These are phyloP conservation scores for Vulpes lagopus DNA, from an alignment of 2,113 vertebrate genomes.

Conservation along the genomic window DNA sequence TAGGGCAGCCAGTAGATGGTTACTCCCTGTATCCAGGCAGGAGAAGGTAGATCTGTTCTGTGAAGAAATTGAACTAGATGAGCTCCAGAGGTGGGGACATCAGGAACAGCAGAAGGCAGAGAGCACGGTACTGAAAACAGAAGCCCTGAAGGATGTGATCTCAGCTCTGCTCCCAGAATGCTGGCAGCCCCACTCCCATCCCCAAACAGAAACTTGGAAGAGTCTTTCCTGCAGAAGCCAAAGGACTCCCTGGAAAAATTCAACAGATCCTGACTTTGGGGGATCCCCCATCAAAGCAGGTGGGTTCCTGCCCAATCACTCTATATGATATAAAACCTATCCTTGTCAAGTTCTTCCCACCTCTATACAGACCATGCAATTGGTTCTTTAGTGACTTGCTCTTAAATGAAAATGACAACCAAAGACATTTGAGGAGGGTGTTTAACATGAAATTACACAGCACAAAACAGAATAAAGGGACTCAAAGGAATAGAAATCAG, in stretches of 20 bases:
- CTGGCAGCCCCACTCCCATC: no score
- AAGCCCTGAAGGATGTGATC: not conserved
- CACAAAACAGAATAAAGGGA: not conserved
- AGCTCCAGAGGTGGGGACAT: not conserved
- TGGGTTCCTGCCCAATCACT: not conserved
- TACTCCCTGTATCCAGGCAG: not conserved
- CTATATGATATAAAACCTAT: not conserved
- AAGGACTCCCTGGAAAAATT: not conserved
- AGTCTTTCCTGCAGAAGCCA: slow-evolving; percentile 24
- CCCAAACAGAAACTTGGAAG: not conserved
- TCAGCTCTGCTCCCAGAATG: not conserved
- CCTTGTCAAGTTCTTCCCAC: not conserved
- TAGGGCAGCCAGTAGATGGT: not conserved
- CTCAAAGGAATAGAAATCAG: not conserved
- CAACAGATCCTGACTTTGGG: not conserved
- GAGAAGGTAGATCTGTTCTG: not conserved
- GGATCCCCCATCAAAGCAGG: not conserved
- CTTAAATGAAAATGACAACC: not conserved
- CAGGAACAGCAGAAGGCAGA: not conserved
- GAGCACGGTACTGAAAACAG: not conserved
- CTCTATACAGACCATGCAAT: not conserved
- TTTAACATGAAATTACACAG: not conserved
- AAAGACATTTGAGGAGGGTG: not conserved
- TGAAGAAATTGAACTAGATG: not conserved
- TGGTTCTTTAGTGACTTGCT: not conserved